Base-by-base conservation (phyloP, 2,797 vertebrate genomes). In the Sparidentex hasta region DNA sequence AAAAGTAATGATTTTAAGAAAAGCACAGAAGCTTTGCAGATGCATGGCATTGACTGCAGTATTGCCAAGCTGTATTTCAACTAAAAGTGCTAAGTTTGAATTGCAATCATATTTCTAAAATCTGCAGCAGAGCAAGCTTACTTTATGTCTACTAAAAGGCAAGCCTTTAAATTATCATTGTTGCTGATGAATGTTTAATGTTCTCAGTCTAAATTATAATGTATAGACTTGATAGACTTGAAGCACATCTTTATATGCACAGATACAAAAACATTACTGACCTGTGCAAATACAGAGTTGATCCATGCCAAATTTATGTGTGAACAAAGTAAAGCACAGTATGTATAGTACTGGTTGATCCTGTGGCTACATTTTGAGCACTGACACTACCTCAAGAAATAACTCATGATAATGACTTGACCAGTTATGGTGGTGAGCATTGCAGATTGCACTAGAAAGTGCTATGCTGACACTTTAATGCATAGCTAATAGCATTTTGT, bases 401-500 rank as follows among this genome's bases (percentile, higher is more conserved):
- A 76, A 20, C 33, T 65, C 58, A 87, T 78, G 71, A 80, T 68
- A 78, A 87, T 70, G 63, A 38, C 65, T 65, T 75, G n/a, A 56
- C 23, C 23, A 65, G 79, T 78, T 65, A 74, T 59, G 63, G 18
- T 51, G 44, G 57, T 54, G 12, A 70, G 57, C 56, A 76, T 56
- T 38, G 29, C 29, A 43, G 66, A 66, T 58, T 76, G 83, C 76
- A 63, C 71, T 48, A 76, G 54, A 88, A 76, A 76, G 65, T 75
- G 80, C 76, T 82, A 69, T 65, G 57, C 76, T 89, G 78, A 85
- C 80, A 79, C 68, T 91, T 85, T 87, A 90, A 91, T 87, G 79
- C 74, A 86, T 72, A 78, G 66, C 91, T 90, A 88, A 91, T 84
- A 73, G 69, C 51, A 51, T 77, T 51, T 79, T 85, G 70, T 64